A percentile compares a stretch with the other conserved stretches of the same genome.
phyloP scores from a whole-genome alignment of 2,888 invertebrate genomes.

The Pherbina coryleti region DNA sequence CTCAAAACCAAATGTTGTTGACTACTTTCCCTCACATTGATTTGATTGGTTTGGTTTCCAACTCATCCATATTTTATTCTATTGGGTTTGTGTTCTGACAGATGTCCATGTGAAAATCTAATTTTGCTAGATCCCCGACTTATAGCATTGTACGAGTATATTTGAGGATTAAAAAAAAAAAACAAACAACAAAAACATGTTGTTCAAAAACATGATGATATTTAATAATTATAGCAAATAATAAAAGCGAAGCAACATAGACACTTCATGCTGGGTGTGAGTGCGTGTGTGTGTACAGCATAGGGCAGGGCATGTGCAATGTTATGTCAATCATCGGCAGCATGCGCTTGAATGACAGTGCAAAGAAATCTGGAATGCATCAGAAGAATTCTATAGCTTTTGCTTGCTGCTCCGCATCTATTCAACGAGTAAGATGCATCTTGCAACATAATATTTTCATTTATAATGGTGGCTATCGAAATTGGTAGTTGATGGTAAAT shows the following conservation, averaged over 20 bases:
- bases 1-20: conserved; percentile 50
- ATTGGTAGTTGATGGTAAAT: background rate
- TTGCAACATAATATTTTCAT: conserved; percentile 10
- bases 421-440: too few relatives aligned
- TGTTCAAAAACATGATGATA: background rate
- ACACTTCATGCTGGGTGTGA: background rate
- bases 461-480: background rate
- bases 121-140: background rate
- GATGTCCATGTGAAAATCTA: conserved; percentile 16
- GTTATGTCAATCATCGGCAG: conserved; percentile 14
- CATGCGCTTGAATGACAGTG: conserved; percentile 11
- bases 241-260: background rate
- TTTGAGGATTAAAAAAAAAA: conserved; percentile 2
- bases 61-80: background rate
- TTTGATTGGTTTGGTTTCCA: background rate
- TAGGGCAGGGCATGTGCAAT: conserved; percentile 1
- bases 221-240: conserved; percentile 24
- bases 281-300: background rate
- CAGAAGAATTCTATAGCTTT: background rate
- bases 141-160: conserved; percentile 7
- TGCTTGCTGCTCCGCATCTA: too few relatives aligned
- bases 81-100: background rate
- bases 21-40: conserved; percentile 8
- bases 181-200: background rate
- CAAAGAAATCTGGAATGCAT: background rate